Evolutionary conservation across 2,888 invertebrate species (phyloP).

Genomic region (Tubiluchus corallicola): DNA sequence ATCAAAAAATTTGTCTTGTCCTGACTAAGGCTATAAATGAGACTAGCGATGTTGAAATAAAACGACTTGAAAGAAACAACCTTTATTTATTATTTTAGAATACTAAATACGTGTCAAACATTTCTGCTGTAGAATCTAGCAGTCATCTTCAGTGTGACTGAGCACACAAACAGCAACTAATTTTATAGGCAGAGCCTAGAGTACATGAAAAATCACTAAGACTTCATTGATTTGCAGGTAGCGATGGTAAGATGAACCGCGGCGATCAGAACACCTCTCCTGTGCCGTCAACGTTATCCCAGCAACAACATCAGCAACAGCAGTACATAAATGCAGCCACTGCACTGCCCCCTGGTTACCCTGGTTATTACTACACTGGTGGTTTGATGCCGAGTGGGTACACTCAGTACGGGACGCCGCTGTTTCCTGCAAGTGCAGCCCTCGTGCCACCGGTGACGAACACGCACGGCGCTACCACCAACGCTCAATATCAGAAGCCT

Average conservation of each 20-base stretch:
- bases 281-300: conserved; percentile 52
- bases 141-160: too few species aligned
- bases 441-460: conserved; percentile 54
- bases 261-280: conserved; percentile 65
- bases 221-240: conserved; percentile 11
- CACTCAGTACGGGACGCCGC: conserved; percentile 38
- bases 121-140: too few species aligned
- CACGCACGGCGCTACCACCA: conserved; percentile 43
- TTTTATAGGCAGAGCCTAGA: too few species aligned
- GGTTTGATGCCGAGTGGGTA: conserved; percentile 41
- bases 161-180: too few species aligned
- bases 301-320: conserved; percentile 42
- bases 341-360: conserved; percentile 49
- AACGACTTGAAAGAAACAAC: background rate
- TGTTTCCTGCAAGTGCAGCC: conserved; percentile 23
- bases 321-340: conserved; percentile 26
- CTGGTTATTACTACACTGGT: conserved; percentile 48
- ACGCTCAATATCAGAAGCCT: conserved; percentile 41
- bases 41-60: too few species aligned
- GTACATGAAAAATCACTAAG: too few species aligned
- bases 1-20: too few species aligned
- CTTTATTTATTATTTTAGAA: background rate
- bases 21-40: too few species aligned
- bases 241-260: conserved; percentile 35
- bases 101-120: background rate